Conservation (phyloP, 2,797 vertebrate genomes). For the Emys orbicularis region DNA sequence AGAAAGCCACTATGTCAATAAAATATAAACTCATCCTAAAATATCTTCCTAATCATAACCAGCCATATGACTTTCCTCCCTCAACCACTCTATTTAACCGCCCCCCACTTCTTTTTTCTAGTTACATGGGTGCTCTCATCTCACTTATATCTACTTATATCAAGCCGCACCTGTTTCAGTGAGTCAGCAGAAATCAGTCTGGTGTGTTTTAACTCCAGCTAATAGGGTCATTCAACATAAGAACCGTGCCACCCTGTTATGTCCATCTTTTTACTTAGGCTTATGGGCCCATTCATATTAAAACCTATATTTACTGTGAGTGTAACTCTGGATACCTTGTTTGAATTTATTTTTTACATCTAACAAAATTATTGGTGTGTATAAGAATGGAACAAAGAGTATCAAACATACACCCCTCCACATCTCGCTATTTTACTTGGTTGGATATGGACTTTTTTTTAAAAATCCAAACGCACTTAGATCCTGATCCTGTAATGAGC, state of each 20-base stretch:
- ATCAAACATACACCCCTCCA: accelerated
- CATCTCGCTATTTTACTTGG: neutral
- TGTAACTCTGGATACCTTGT: no score
- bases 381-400: neutral
- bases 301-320: no score
- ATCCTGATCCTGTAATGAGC: neutral
- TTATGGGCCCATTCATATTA: no score
- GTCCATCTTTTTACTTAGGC: no score
- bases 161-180: neutral
- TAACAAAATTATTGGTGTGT: neutral
- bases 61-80: no score
- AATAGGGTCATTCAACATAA: neutral
- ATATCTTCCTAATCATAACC: neutral
- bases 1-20: neutral
- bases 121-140: no score
- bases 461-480: neutral
- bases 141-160: neutral
- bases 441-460: neutral
- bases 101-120: no score
- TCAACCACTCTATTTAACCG: no score
- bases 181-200: accelerated
- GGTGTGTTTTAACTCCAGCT: neutral
- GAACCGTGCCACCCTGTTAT: neutral
- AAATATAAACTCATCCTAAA: neutral
- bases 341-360: accelerated